Base-by-base conservation (phyloP, 2,113 vertebrate species). In the Xenus cinereus region DNA sequence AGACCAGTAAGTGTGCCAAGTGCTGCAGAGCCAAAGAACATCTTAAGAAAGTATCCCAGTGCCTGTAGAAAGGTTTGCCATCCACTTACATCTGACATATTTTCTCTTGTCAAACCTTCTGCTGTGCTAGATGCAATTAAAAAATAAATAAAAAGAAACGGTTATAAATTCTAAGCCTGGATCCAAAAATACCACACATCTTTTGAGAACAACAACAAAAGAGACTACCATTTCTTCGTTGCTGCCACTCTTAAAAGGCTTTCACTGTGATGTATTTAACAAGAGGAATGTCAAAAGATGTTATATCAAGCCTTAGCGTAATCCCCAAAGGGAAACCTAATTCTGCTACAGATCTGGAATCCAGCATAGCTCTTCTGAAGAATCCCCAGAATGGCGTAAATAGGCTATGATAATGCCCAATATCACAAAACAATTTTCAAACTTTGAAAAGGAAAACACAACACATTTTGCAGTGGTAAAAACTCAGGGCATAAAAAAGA, bases 11-110 rank as follows among this genome's bases (percentile, higher is more conserved):
- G 99, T 3, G 99, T 99, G 96, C 99, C 99, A 43, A 99, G 98
- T 0, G 99, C 99, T 30, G 99, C 99, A 12, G 99, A 99, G 82
- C 99, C 99, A 41, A 99, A 99, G 97, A 99, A 99, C 99, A 99
- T 99, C 96, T 99, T 98, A 37, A 99, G 98, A 93, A 99, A 99
- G 97, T 99, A 99, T 63, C 98, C 98, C 79, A 99, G 97, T 7
- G 99, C 99, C 97, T 99, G 99, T 28, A 99, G 74, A 95, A 99
- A 99, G 4, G 99, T 99, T 96, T 99, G 98, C 99, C 99, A 99
- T 96, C 99, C 99, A 14, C 98, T 99, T 81, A 99, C 98, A 96
- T 97, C 98, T 63, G 98, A 98, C 97, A 98, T 99, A 80, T 99
- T 99, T 73, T 99, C 98, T 87, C 98, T 98, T 64, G 98, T 99